Evolutionary conservation across 2,888 invertebrate species (phyloP).

Genomic region (Hipparchia sbordonii): DNA sequence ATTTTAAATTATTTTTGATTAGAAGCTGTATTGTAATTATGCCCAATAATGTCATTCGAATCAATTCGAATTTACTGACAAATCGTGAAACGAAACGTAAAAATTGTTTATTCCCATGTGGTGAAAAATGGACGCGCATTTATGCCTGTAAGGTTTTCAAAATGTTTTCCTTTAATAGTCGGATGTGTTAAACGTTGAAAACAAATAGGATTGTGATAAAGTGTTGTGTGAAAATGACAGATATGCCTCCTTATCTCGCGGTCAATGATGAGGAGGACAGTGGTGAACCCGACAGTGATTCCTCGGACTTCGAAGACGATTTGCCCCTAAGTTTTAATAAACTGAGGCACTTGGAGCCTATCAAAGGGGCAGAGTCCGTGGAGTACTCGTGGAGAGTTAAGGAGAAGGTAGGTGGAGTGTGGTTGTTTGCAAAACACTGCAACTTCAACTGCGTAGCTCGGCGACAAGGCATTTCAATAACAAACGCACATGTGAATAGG

Average conservation of each 20-base stretch:
- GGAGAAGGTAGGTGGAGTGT: constrained; percentile 86
- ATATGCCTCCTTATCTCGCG: constrained; percentile 79
- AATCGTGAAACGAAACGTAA: constrained; percentile 26
- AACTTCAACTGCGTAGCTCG: constrained; percentile 31
- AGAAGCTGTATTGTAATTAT: background rate
- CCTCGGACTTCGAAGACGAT: constrained; percentile 83
- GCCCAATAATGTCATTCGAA: constrained; percentile 11
- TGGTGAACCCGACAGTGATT: constrained; percentile 71
- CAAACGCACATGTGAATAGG: constrained; percentile 70
- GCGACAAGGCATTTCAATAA: constrained; percentile 53
- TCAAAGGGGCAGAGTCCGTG: constrained; percentile 83
- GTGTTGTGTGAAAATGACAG: constrained; percentile 77
- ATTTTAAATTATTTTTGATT: too few relatives aligned
- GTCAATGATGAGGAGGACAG: constrained; percentile 73
- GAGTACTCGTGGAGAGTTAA: constrained; percentile 97
- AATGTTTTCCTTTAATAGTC: constrained; percentile 63
- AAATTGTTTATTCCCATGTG: constrained; percentile 76
- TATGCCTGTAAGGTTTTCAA: constrained; percentile 69
- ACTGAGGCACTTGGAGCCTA: constrained; percentile 82
- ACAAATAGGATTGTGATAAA: constrained; percentile 53
- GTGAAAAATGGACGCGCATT: constrained; percentile 80
- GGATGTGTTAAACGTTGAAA: constrained; percentile 56
- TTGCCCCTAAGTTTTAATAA: constrained; percentile 88
- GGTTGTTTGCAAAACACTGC: constrained; percentile 40
- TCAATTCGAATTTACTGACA: constrained; percentile 17